A percentile compares a stretch with the other conserved stretches of the same genome.
Conservation (phyloP, 2,888 invertebrate genomes). For the Nomada fucata region DNA sequence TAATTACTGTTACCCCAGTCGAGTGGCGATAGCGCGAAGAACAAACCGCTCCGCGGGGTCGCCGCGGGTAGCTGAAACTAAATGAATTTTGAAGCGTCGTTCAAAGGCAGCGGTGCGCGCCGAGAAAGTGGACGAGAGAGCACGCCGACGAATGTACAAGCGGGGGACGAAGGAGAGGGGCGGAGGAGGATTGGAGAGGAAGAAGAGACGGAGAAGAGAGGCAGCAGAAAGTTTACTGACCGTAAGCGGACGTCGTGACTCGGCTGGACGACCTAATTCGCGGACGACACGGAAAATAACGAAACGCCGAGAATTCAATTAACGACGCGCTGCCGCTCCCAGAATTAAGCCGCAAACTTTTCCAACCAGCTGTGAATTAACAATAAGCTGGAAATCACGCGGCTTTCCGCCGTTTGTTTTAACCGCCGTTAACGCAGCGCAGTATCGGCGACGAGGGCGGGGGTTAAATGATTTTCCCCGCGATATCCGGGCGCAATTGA, state of each 20-base stretch:
- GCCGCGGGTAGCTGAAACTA: constrained; percentile 59
- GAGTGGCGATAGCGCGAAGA: constrained; percentile 53
- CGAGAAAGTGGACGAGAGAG: constrained; percentile 1
- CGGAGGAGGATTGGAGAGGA: too few species aligned
- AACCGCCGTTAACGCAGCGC: constrained; percentile 17
- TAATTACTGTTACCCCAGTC: constrained; percentile 56
- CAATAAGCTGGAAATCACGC: constrained; percentile 49
- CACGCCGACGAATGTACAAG: neutral
- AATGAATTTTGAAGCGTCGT: constrained; percentile 64
- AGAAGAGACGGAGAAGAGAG: neutral
- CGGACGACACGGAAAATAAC: constrained; percentile 64
- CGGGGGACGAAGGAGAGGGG: neutral
- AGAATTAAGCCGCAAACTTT: constrained; percentile 48
- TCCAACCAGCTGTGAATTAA: constrained; percentile 49
- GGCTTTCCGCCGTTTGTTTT: constrained; percentile 18
- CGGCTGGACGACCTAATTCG: constrained; percentile 60
- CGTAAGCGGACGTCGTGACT: constrained; percentile 58
- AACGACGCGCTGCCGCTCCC: constrained; percentile 49
- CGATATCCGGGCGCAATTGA: too few species aligned
- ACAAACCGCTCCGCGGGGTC: constrained; percentile 52
- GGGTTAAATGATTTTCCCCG: neutral
- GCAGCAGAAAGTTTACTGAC: constrained; percentile 62
- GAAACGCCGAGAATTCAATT: constrained; percentile 68
- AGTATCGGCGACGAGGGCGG: neutral
- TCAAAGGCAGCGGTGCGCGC: constrained; percentile 49